These are phyloP conservation scores for Teleogryllus oceanicus DNA, from an alignment of 2,888 invertebrate species.

Conservation along the genomic window DNA sequence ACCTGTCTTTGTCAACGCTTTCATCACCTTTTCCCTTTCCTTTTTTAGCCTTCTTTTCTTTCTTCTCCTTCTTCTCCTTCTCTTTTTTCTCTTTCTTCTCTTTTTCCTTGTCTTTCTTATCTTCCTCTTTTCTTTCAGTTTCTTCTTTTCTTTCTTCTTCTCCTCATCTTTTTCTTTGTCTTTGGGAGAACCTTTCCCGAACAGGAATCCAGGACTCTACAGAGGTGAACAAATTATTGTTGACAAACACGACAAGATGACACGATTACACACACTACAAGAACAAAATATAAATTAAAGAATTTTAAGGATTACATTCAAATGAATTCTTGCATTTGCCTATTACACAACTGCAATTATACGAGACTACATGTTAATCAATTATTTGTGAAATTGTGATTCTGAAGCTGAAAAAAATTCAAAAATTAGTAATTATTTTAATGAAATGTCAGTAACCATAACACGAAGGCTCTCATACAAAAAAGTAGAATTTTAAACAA, in stretches of 20 bases:
- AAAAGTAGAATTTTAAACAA: no score
- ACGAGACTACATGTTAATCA: no score
- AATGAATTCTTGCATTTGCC: not conserved
- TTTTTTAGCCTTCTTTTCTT: conserved; percentile 44
- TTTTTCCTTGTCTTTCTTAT: conserved; percentile 38
- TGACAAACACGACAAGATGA: not conserved
- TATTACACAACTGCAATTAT: not conserved
- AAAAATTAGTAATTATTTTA: no score
- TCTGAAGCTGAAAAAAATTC: no score
- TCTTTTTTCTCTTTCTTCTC: conserved; percentile 46
- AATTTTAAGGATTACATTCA: not conserved
- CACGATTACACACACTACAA: conserved; percentile 33
- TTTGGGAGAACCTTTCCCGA: conserved; percentile 48
- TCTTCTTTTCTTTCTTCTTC: conserved; percentile 23
- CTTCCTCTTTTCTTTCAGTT: conserved; percentile 21
- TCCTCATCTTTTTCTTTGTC: conserved; percentile 43
- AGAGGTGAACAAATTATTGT: conserved; percentile 28
- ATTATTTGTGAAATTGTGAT: no score
- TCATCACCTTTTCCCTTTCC: conserved; percentile 41
- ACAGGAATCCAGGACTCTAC: conserved; percentile 40
- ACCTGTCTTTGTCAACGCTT: conserved; percentile 19
- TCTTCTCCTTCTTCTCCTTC: conserved; percentile 48
- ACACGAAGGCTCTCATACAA: no score
- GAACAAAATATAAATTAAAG: conserved; percentile 30
- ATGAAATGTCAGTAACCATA: no score